Base-by-base conservation (phyloP, 2,797 vertebrate genomes). In the Chaetodon trifasciatus region DNA sequence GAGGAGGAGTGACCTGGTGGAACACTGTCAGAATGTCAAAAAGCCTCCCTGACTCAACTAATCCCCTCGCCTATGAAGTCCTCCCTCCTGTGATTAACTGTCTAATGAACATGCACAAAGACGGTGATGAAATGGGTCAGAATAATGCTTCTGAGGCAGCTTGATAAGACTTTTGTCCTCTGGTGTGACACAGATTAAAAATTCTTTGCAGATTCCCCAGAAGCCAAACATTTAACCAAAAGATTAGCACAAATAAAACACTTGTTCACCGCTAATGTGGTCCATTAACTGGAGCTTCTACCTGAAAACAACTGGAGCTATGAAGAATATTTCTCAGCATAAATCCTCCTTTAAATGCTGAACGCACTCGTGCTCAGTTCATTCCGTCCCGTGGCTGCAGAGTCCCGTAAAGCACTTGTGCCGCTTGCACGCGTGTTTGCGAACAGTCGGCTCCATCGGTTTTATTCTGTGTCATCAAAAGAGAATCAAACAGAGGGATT, bases 401-500 rank as follows among this genome's bases (percentile, higher is more conserved):
- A 17, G 13, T 2, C 32, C 58, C 2, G 8, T 46, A 65, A 32
- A 60, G 52, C 44, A 23, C 65, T 58, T 57, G 72, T 70, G 65
- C 16, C 55, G 68, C 76, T 71, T 77, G 35, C 77, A 47, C 67
- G 83, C 24, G 71, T 85, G 89, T 91, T 92, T 90, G 83, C 79
- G 69, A 85, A 85, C 92, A 82, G 85, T 89, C 72, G 73, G 86
- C 81, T 78, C 66, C 55, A 90, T 90, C 74, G 52, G 79, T 84
- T 92, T 89, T 84, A 82, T 84, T 78, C 70, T 79, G 77, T 90
- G 88, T 92, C 94, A 94, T 94, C 88, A 94, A 93, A 94, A 90
- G 94, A 86, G 92, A 95, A 93, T 93, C 92, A 94, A 93, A 94
- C 90, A 87, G 84, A 83, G 88, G 72, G 89, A 90, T 93, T 94